Conservation (phyloP, 1,140 invertebrate genomes). For the Tetramorium parvispinum region DNA sequence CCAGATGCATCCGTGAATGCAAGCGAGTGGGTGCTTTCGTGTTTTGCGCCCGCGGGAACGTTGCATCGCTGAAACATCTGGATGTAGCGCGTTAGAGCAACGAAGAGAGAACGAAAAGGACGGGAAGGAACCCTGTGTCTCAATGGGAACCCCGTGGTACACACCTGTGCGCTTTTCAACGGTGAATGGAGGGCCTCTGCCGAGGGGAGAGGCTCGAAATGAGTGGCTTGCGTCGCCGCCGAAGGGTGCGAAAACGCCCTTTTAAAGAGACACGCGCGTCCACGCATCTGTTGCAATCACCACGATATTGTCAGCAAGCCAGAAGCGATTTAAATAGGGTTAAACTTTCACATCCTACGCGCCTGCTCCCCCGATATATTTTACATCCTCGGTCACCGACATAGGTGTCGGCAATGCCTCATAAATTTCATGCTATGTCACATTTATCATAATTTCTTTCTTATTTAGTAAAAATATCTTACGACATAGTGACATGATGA, state of each 20-base stretch:
- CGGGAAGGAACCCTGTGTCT: slow-evolving; percentile 36
- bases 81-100: slow-evolving; percentile 38
- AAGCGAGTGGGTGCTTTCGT: slow-evolving; percentile 30
- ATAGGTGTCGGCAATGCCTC: slow-evolving; percentile 12
- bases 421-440: not conserved
- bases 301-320: slow-evolving; percentile 70
- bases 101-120: slow-evolving; percentile 1
- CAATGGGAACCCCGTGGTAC: slow-evolving; percentile 68
- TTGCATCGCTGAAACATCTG: slow-evolving; percentile 78
- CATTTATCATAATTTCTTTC: not conserved
- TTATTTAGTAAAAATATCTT: not conserved
- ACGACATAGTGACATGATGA: not conserved
- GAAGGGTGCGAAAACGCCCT: slow-evolving; percentile 71
- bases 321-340: slow-evolving; percentile 68
- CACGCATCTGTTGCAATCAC: slow-evolving; percentile 75
- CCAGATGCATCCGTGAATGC: slow-evolving; percentile 42
- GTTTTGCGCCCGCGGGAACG: slow-evolving; percentile 67
- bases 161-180: slow-evolving; percentile 75
- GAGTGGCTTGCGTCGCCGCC: slow-evolving; percentile 4
- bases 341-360: slow-evolving; percentile 11
- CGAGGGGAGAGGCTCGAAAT: slow-evolving; percentile 41
- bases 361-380: not conserved
- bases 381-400: slow-evolving; percentile 17
- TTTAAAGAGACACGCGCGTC: slow-evolving; percentile 71
- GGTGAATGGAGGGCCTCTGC: slow-evolving; percentile 52